Evolutionary conservation across 2,888 invertebrate genomes (phyloP).

Genomic region (Fragum fragum): DNA sequence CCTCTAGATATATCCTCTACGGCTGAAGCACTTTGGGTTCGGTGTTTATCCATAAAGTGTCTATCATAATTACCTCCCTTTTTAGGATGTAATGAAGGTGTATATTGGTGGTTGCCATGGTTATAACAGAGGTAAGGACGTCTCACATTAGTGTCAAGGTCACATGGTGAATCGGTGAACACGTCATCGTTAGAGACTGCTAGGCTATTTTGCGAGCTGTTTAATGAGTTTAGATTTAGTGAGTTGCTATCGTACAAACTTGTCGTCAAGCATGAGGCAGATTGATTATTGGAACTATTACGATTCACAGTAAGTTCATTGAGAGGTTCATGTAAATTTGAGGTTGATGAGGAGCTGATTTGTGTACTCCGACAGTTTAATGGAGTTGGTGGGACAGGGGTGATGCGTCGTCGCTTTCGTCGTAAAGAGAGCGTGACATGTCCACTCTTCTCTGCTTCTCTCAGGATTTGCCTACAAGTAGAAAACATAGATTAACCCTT

Average conservation of each 20-base stretch:
- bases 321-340: slow-evolving; percentile 47
- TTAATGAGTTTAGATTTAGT: slow-evolving; percentile 63
- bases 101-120: slow-evolving; percentile 23
- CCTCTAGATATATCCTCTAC: slow-evolving; percentile 72
- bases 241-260: slow-evolving; percentile 57
- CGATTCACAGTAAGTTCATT: slow-evolving; percentile 30
- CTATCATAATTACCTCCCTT: slow-evolving; percentile 5
- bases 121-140: slow-evolving; percentile 13
- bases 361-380: slow-evolving; percentile 28
- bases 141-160: slow-evolving; percentile 28
- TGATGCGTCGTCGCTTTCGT: slow-evolving; percentile 74
- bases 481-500: background rate
- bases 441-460: slow-evolving; percentile 76
- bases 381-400: slow-evolving; percentile 72
- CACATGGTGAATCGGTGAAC: slow-evolving; percentile 65
- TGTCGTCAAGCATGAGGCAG: slow-evolving; percentile 57
- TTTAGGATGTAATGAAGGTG: slow-evolving; percentile 22
- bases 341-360: slow-evolving; percentile 47
- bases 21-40: slow-evolving; percentile 77
- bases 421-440: slow-evolving; percentile 77
- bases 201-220: slow-evolving; percentile 64
- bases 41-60: slow-evolving; percentile 53
- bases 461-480: slow-evolving; percentile 49
- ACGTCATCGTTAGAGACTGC: slow-evolving; percentile 73
- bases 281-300: slow-evolving; percentile 42